phyloP scores from a whole-genome alignment of 2,113 vertebrate species.

The Sylvia atricapilla region DNA sequence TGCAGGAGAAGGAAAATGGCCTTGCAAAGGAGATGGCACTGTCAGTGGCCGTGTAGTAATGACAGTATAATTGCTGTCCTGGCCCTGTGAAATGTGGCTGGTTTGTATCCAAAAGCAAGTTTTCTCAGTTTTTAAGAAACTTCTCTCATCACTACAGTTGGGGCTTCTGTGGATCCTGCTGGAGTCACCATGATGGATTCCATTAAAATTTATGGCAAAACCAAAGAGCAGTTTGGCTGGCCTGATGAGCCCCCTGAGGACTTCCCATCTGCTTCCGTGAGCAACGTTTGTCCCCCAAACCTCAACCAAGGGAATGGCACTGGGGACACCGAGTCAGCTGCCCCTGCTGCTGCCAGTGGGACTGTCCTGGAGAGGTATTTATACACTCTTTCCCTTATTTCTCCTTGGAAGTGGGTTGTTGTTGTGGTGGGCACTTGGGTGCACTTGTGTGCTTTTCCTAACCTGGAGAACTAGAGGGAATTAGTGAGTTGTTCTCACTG shows the following conservation, averaged over 20 bases:
- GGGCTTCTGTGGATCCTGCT: slow-evolving; percentile 95
- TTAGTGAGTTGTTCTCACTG: neutral
- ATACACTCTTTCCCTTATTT: neutral
- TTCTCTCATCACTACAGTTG: slow-evolving; percentile 75
- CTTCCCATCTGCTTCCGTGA: slow-evolving; percentile 91
- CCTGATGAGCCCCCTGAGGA: slow-evolving; percentile 96
- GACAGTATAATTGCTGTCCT: neutral
- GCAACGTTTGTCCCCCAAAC: slow-evolving; percentile 92
- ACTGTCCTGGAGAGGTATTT: slow-evolving; percentile 94
- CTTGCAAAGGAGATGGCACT: neutral
- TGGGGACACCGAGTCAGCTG: slow-evolving; percentile 81
- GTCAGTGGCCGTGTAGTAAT: neutral
- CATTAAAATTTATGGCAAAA: slow-evolving; percentile 98
- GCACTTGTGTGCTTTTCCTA: neutral
- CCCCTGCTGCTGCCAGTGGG: slow-evolving; percentile 81
- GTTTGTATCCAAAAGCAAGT: neutral
- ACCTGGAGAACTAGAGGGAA: neutral
- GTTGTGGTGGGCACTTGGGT: neutral
- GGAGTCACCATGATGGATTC: slow-evolving; percentile 99
- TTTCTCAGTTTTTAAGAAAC: neutral
- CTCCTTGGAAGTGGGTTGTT: neutral
- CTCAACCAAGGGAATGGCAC: slow-evolving; percentile 88
- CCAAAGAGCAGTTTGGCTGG: slow-evolving; percentile 99
- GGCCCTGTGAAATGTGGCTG: neutral
- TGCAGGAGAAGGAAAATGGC: neutral